phyloP scores from a whole-genome alignment of 2,797 vertebrate species.

The Sphaeramia orbicularis region DNA sequence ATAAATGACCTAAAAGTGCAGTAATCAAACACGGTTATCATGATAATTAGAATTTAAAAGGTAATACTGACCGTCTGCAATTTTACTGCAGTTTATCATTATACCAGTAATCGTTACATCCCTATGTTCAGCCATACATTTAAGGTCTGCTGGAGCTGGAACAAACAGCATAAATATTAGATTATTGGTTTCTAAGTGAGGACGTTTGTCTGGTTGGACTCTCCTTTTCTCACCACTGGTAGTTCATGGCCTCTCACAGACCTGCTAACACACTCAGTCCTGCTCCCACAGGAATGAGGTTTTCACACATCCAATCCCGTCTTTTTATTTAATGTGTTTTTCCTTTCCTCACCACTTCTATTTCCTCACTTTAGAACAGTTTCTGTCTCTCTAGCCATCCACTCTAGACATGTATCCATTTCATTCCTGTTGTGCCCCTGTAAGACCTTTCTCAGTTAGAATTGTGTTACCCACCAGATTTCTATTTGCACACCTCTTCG shows the following conservation, averaged over 20 bases:
- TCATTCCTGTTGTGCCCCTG: conserved; percentile 4
- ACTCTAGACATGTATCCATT: conserved; percentile 7
- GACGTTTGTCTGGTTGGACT: not conserved
- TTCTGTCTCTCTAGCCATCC: not conserved
- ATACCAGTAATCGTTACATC: no score
- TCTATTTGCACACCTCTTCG: conserved; percentile 20
- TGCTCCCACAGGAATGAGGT: conserved; percentile 15
- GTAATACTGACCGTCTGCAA: no score
- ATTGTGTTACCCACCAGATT: conserved; percentile 4
- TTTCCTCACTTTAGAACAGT: conserved; percentile 24
- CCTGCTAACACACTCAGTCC: conserved; percentile 18
- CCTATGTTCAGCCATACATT: no score
- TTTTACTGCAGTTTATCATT: no score
- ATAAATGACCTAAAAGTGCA: no score
- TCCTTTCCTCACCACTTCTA: conserved; percentile 11
- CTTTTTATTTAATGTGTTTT: conserved; percentile 38
- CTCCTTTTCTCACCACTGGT: conserved; percentile 11
- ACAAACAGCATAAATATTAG: not conserved
- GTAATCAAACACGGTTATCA: no score
- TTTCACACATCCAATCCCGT: conserved; percentile 43
- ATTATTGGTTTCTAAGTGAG: conserved; percentile 1
- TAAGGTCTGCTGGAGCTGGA: not conserved
- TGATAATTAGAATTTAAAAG: no score
- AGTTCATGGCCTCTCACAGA: conserved; percentile 21
- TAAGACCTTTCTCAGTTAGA: conserved; percentile 19